These are phyloP conservation scores for Cygnus atratus DNA, from an alignment of 2,113 vertebrate species.

Conservation along the genomic window DNA sequence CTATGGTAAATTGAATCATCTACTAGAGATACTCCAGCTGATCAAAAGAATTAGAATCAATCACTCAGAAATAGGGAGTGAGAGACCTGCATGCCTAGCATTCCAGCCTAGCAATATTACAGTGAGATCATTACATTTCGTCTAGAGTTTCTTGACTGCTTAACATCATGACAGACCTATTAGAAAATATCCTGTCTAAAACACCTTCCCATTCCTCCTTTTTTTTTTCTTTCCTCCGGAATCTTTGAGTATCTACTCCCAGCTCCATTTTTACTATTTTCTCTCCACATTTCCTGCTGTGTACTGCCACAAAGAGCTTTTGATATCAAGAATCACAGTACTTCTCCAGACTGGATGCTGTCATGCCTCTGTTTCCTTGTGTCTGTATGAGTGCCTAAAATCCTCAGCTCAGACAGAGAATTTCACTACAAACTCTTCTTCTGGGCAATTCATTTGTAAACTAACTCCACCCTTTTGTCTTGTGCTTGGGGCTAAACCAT, in stretches of 20 bases:
- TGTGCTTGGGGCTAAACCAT: neutral
- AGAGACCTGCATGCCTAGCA: neutral
- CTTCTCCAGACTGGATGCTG: neutral
- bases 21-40: neutral
- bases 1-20: slow-evolving; percentile 22
- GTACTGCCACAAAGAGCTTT: neutral
- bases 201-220: neutral
- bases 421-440: neutral
- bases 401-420: neutral
- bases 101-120: neutral
- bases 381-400: neutral
- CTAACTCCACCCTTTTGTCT: neutral
- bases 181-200: neutral
- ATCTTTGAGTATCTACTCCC: neutral
- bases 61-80: neutral
- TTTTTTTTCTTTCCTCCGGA: neutral
- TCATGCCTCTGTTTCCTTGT: neutral
- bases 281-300: neutral
- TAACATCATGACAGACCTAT: neutral
- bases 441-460: neutral
- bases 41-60: slow-evolving; percentile 8
- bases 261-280: neutral
- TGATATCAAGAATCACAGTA: neutral
- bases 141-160: neutral
- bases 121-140: neutral